These are phyloP conservation scores for Beroe forskalii DNA, from an alignment of 37 sponge, comb jelly and placozoan genomes.

Conservation along the genomic window DNA sequence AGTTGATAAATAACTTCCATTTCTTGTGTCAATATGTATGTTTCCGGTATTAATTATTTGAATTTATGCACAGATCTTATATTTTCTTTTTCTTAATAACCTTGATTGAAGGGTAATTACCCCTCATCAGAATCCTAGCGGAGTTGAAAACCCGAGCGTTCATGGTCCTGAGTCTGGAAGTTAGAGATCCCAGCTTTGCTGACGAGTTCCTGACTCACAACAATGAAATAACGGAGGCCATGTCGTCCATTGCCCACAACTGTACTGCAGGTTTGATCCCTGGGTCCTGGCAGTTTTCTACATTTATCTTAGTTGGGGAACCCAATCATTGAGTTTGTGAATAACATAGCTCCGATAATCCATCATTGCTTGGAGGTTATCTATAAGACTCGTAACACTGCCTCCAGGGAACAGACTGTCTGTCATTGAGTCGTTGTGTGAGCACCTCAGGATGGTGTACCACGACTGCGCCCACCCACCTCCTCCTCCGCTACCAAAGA, in stretches of 20 bases:
- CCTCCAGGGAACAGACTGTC: conserved; percentile 74
- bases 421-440: conserved; percentile 80
- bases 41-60: no score
- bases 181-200: conserved; percentile 23
- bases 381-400: not conserved
- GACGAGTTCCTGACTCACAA: conserved; percentile 25
- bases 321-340: no score
- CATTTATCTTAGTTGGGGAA: no score
- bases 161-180: conserved; percentile 43
- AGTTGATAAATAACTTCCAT: no score
- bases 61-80: no score
- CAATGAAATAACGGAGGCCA: conserved; percentile 22
- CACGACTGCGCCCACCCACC: conserved; percentile 88
- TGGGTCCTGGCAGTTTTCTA: no score
- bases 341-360: no score
- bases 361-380: no score
- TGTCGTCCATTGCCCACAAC: conserved; percentile 11
- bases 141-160: conserved; percentile 36
- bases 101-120: no score
- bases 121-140: conserved; percentile 25
- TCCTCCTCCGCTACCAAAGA: conserved; percentile 72
- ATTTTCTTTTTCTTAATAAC: no score
- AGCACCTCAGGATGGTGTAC: conserved; percentile 90
- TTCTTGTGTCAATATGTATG: no score
- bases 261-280: conserved; percentile 40